These are phyloP conservation scores for Hipparchia semele DNA, from an alignment of 2,888 invertebrate genomes.

Conservation along the genomic window DNA sequence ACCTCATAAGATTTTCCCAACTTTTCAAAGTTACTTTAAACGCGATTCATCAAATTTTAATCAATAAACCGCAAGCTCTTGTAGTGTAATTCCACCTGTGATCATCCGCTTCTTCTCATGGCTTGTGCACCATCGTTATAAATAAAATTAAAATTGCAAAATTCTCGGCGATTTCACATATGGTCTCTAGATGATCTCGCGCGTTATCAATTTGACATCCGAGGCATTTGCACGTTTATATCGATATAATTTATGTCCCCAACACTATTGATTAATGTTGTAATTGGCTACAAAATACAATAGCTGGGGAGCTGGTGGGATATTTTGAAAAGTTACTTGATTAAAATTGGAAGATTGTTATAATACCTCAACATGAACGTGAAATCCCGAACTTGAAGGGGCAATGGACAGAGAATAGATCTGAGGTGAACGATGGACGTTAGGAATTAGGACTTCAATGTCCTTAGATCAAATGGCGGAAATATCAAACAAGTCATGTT, in stretches of 20 bases:
- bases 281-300: slow-evolving; percentile 59
- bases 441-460: too few relatives aligned
- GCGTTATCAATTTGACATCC: slow-evolving; percentile 75
- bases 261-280: slow-evolving; percentile 75
- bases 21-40: too few relatives aligned
- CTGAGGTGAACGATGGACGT: too few relatives aligned
- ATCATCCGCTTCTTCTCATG: slow-evolving; percentile 38
- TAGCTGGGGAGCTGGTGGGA: neutral
- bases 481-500: too few relatives aligned
- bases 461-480: too few relatives aligned
- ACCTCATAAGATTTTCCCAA: too few relatives aligned
- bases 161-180: slow-evolving; percentile 81
- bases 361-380: neutral
- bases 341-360: neutral
- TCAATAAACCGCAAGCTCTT: neutral
- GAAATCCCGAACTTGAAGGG: neutral
- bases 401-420: neutral
- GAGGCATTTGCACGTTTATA: slow-evolving; percentile 68
- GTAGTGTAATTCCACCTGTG: neutral
- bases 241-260: slow-evolving; percentile 78
- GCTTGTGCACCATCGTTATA: slow-evolving; percentile 64
- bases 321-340: neutral
- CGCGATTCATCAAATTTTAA: too few relatives aligned
- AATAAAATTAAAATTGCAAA: slow-evolving; percentile 83
- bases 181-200: slow-evolving; percentile 78